Base-by-base conservation (phyloP, 1,140 invertebrate species). In the Diplogasteroides magnus region DNA sequence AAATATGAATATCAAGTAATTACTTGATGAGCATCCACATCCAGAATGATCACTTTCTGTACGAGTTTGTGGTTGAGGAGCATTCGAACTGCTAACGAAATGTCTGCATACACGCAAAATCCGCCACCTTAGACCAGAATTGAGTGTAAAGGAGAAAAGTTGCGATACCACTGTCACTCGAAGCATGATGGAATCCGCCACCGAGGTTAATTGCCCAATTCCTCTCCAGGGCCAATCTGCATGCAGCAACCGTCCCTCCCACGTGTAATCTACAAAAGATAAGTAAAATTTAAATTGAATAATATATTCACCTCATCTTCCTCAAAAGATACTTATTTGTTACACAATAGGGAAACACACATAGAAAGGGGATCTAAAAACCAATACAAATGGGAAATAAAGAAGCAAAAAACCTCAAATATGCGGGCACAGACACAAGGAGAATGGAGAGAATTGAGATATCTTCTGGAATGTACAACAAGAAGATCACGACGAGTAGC, bases 191-290 rank as follows among this genome's bases (percentile, higher is more conserved):
- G 81, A 91, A 91, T 1, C 91, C 91, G 37, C 91, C 91, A 2
- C 91, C 91, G n/a, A 94, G 87, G 83, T 94, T 94, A 48, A 94
- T 90, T 0, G 91, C 88, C 91, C 91, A 93, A 0, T 90, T 90
- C 59, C 88, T 80, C 71, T 91, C 88, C 37, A 92, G 61, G 1
- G 91, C 91, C 66, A 93, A 77, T 81, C 90, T 90, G 0, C 90
- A 90, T 77, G 87, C 86, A 75, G 92, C 79, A 69, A 93, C 87
- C 56, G 90, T 90, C 15, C 91, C 91, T 27, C 90, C 90, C 23
- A 90, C 90, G 82, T 93, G 91, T 77, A 87, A 89, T 64, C 90
- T 88, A 74, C 86, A 84, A 68, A 55, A 55, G 14, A 64, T 28
- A 59, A 59, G 14, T 26, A 55, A 63, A 61, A 48, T 48, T 48